Conservation (phyloP, 2,113 vertebrate species). For the Aegithalos caudatus region DNA sequence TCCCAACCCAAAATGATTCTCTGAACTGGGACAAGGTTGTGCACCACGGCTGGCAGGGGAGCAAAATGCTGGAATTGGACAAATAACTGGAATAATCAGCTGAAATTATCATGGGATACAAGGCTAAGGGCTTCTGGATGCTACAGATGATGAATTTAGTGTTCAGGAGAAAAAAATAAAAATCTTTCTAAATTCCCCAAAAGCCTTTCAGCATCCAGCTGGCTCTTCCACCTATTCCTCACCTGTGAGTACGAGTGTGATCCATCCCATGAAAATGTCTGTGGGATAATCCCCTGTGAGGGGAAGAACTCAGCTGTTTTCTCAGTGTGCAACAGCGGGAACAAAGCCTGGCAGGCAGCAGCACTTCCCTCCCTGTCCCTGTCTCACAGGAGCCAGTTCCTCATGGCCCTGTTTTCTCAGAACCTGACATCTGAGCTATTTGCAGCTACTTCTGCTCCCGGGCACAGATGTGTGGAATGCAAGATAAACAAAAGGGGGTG, state of each 20-base stretch:
- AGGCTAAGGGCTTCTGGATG: background rate
- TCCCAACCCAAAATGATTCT: background rate
- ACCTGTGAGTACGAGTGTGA: rapidly evolving
- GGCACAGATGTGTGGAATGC: background rate
- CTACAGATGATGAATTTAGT: background rate
- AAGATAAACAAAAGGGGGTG: background rate
- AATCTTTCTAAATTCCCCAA: background rate
- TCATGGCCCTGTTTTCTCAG: background rate
- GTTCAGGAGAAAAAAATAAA: background rate
- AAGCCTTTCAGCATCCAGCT: background rate
- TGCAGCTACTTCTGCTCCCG: conserved; percentile 22
- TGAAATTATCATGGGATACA: background rate
- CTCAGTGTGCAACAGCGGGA: background rate
- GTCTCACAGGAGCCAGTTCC: background rate
- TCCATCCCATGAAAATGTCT: too few species aligned
- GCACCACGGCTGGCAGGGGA: rapidly evolving
- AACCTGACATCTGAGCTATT: background rate
- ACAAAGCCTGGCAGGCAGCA: background rate
- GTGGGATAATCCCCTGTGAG: rapidly evolving
- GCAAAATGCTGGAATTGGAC: background rate
- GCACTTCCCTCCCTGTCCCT: background rate
- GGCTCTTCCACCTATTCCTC: background rate
- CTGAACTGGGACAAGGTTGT: background rate
- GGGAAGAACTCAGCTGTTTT: background rate
- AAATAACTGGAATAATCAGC: background rate